Percentiles rank a stretch among this genome's conserved stretches.
Evolutionary conservation across 2,888 invertebrate genomes (phyloP).

Genomic region (Mythimna loreyi): DNA sequence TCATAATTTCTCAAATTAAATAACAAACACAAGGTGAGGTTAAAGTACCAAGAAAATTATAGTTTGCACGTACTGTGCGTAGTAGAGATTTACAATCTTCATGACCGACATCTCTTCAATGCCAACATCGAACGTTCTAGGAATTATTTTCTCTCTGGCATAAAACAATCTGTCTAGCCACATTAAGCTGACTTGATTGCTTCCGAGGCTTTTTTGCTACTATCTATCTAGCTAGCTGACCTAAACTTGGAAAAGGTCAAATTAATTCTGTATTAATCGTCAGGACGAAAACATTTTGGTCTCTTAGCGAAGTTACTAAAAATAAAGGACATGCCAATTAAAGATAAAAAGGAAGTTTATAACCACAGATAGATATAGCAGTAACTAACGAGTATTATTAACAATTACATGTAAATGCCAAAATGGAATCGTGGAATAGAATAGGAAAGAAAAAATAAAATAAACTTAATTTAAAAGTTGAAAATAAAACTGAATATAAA

Average conservation of each 20-base stretch:
- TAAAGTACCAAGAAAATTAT: neutral
- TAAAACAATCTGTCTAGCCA: slow-evolving; percentile 26
- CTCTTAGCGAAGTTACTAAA: neutral
- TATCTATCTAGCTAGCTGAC: slow-evolving; percentile 2
- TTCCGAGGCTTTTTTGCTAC: slow-evolving; percentile 21
- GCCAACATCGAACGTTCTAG: slow-evolving; percentile 14
- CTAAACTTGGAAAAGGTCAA: slow-evolving; percentile 17
- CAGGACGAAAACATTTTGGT: no score
- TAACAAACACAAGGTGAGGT: slow-evolving; percentile 3
- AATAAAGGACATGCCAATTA: no score
- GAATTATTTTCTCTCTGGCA: slow-evolving; percentile 35
- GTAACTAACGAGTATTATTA: no score
- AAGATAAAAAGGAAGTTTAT: no score
- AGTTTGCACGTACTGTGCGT: neutral
- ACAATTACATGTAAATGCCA: no score
- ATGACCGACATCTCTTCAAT: slow-evolving; percentile 31
- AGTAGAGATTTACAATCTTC: slow-evolving; percentile 24
- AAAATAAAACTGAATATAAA: no score
- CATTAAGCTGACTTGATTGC: slow-evolving; percentile 23
- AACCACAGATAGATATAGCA: no score
- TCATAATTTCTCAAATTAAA: slow-evolving; percentile 13
- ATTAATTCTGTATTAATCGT: neutral
- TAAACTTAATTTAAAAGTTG: no score
- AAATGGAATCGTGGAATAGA: no score
- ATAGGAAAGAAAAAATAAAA: no score